A percentile compares a stretch with the other conserved stretches of the same genome.
Conservation (phyloP, 2,888 invertebrate genomes). For the Sarcophaga variegata region DNA sequence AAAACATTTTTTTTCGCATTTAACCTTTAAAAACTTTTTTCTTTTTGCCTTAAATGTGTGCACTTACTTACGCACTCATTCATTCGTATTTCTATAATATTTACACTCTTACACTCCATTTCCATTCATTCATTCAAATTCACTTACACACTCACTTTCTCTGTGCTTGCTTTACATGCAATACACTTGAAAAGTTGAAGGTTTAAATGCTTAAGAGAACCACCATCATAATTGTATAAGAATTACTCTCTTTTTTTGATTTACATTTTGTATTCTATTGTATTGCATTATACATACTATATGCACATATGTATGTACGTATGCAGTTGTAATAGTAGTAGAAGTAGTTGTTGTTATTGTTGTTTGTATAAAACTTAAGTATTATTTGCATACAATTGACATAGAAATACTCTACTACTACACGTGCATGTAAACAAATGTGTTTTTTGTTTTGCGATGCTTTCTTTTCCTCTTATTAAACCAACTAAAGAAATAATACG, state of each 20-base stretch:
- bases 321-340: background rate
- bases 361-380: conserved; percentile 41
- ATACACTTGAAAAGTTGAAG: conserved; percentile 55
- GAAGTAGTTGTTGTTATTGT: background rate
- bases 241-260: conserved; percentile 7
- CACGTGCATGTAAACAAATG: background rate
- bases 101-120: background rate
- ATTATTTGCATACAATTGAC: conserved; percentile 68
- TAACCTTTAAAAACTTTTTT: background rate
- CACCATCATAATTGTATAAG: conserved; percentile 4
- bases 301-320: background rate
- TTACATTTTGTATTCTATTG: background rate
- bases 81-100: background rate
- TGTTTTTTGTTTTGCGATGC: conserved; percentile 22
- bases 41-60: background rate
- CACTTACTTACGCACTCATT: conserved; percentile 4
- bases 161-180: no score
- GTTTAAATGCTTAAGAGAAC: conserved; percentile 52
- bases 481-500: background rate
- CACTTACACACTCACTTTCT: background rate
- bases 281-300: background rate
- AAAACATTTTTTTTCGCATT: background rate
- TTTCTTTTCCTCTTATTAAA: conserved; percentile 24
- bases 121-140: background rate
- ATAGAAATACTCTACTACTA: conserved; percentile 54